A percentile compares a stretch with the other conserved stretches of the same genome.
Evolutionary conservation across 2,797 vertebrate genomes (phyloP).

Genomic region (Heliangelus exortis): DNA sequence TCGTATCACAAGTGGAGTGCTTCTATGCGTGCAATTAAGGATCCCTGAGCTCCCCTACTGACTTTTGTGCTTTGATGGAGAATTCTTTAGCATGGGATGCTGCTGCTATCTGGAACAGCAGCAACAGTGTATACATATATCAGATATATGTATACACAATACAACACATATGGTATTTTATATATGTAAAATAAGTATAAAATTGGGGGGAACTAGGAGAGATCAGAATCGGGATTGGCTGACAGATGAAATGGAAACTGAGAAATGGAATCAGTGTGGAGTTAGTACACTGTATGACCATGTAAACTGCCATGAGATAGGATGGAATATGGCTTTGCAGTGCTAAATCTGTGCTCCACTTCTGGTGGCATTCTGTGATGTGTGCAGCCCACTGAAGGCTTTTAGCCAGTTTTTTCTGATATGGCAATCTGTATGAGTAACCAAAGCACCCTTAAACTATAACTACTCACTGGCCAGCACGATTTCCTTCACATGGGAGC

Average conservation of each 20-base stretch:
- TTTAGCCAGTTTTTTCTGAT: not conserved
- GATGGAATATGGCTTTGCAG: not conserved
- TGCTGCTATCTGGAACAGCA: not conserved
- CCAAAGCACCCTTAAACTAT: not conserved
- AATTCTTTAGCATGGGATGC: not conserved
- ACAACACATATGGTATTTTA: not conserved
- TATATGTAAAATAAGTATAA: not conserved
- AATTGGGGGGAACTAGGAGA: not conserved
- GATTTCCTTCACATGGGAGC: not conserved
- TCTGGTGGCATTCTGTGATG: not conserved
- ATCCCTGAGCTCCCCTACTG: not conserved
- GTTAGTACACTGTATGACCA: fast-evolving
- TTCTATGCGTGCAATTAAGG: not conserved
- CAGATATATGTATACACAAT: not conserved
- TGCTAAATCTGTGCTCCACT: not conserved
- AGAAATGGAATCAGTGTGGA: not conserved
- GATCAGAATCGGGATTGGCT: not conserved
- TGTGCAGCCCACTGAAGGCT: not conserved
- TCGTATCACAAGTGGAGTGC: not conserved
- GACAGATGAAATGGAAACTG: not conserved
- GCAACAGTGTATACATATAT: not conserved
- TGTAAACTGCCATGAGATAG: not conserved
- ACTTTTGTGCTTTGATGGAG: not conserved
- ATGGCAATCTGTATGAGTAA: fast-evolving
- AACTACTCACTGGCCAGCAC: not conserved